Base-by-base conservation (phyloP, 2,113 vertebrate genomes). In the Percopsis transmontana region DNA sequence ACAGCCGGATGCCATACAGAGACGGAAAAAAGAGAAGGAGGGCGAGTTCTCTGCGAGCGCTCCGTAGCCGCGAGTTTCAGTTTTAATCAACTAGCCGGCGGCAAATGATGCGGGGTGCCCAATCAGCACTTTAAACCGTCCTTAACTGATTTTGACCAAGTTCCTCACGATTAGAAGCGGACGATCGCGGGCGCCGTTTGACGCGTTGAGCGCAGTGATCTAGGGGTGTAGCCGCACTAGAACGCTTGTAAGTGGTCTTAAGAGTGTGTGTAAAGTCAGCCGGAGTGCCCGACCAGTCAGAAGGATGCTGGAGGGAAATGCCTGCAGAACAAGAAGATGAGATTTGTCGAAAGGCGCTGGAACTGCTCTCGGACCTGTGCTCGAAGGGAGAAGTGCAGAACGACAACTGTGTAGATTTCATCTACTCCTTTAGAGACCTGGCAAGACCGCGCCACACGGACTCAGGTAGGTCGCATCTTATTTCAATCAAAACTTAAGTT, bases 241-340 rank as follows among this genome's bases (percentile, higher is more conserved):
- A 21, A 23, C 19, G 14, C 0, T 19, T 13, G 12, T 15, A 24
- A 21, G 52, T 24, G 21, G 10, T 24, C 23, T 20, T 14, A 13
- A 23, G 52, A 14, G 27, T 27, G 9, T 2, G 52, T 60, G 72
- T 50, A 70, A 77, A 70, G 82, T 76, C 88, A 74, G 81, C 88
- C 89, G 87, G 88, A 89, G 91, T 86, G 91, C 92, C 91, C 86
- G 92, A 92, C 84, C 87, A 90, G 89, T 91, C 88, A 94, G 92
- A 89, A 98, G 94, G 94, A 98, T 98, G 96, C 95, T 96, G 94
- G 93, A 94, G 94, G 95, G 95, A 94, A 94, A 98, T 98, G 96
- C 93, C 95, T 93, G 94, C 92, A 92, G 95, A 94, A 94, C 92
- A 93, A 90, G 94, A 95, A 94, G 95, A 96, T 94, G 95, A 95